These are phyloP conservation scores for Drosophila seguyi DNA, from an alignment of 1,140 invertebrate species.

Conservation along the genomic window DNA sequence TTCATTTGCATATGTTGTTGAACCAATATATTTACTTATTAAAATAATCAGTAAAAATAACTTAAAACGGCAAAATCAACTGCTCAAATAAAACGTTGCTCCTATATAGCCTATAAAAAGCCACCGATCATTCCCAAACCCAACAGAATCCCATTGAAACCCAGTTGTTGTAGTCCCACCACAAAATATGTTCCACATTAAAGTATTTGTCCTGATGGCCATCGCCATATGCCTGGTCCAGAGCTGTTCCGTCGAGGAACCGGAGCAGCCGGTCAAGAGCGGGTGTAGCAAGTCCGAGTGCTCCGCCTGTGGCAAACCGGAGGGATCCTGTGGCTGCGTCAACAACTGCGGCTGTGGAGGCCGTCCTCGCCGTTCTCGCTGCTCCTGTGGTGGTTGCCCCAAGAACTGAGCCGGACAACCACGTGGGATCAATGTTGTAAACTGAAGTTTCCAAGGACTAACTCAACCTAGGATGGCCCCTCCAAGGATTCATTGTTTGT, in stretches of 20 bases:
- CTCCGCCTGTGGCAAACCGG: constrained; percentile 12
- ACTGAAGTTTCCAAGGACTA: not conserved
- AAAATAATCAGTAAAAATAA: constrained; percentile 9
- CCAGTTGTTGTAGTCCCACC: not conserved
- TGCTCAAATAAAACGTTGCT: constrained; percentile 20
- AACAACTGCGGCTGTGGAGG: constrained; percentile 17
- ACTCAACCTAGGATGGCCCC: not conserved
- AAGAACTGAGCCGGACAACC: not conserved
- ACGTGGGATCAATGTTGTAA: not conserved
- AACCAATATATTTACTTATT: constrained; percentile 12
- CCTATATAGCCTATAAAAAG: constrained; percentile 17
- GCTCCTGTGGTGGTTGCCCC: constrained; percentile 9
- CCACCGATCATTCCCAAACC: not conserved
- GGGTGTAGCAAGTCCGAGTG: constrained; percentile 5
- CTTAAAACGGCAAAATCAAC: constrained; percentile 6
- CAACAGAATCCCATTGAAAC: not conserved
- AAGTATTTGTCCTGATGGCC: constrained; percentile 34
- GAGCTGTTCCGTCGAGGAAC: constrained; percentile 7
- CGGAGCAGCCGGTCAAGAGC: constrained; percentile 13
- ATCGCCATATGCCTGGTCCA: constrained; percentile 27
- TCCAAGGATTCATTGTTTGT: not conserved
- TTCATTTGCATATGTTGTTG: not conserved
- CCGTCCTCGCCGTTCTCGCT: not conserved
- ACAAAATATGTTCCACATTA: constrained; percentile 33
- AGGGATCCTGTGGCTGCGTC: constrained; percentile 16